Percentiles rank a stretch among this genome's conserved stretches.
These are phyloP conservation scores for Macropus fuliginosus DNA, from an alignment of 2,797 vertebrate genomes.

Conservation along the genomic window DNA sequence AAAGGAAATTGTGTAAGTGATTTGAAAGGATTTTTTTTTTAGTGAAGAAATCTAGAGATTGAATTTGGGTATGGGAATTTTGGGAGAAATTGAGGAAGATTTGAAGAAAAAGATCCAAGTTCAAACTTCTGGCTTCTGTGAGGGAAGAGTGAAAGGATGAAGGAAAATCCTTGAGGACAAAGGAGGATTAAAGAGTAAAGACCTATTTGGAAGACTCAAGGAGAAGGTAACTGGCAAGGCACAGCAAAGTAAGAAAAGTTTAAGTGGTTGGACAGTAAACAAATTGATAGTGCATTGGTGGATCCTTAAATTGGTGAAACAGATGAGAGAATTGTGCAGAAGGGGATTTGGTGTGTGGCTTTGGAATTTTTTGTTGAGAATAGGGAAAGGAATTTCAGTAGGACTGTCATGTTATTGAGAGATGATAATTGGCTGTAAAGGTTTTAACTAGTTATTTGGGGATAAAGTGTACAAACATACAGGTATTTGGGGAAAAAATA, in stretches of 20 bases:
- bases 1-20: neutral
- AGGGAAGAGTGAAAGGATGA: neutral
- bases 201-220: neutral
- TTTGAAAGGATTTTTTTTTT: neutral
- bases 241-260: neutral
- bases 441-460: neutral
- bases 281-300: neutral
- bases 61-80: neutral
- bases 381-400: neutral
- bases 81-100: neutral
- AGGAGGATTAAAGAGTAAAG: neutral
- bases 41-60: neutral
- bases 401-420: neutral
- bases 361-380: neutral
- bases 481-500: neutral
- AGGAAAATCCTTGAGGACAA: neutral
- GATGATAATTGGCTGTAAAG: neutral
- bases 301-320: neutral
- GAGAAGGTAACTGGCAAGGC: neutral
- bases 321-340: neutral
- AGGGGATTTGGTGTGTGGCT: neutral
- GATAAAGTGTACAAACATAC: neutral
- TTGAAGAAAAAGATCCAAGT: neutral
- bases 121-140: neutral
- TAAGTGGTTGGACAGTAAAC: neutral